Evolutionary conservation across 37 sponge, comb jelly and placozoan species (phyloP), one percentile per base, ranked within the genome.

Genomic region (Lycopodina hypogea): DNA sequence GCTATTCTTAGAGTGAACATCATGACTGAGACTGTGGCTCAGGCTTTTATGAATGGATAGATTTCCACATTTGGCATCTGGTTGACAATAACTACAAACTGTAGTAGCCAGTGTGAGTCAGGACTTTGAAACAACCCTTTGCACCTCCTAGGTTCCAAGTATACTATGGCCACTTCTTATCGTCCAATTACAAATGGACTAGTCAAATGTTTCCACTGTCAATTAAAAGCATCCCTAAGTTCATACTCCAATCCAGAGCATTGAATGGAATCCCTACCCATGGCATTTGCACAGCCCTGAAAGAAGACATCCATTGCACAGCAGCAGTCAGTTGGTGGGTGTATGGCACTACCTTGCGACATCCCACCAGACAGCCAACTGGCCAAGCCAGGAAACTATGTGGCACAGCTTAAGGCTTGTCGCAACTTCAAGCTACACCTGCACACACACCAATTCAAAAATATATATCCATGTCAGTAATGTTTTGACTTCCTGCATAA

Each of bases 291-390:
- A 73, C 87, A 55, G 71, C 87, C 24, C 51, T 86, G 30, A 85
- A 86, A 61, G 80, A 79, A 26, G 91, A 91, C 53, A n/a, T 91
- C 11, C 17, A 28, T 26, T 78, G 73, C 38, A 91, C 80, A 19
- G 72, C 80, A 38, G 87, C 91, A 21, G 91, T n/a, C n/a, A n/a
- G n/a, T n/a, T n/a, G 86, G 72, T 45, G 86, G 76, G 80, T 83
- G 34, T 91, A 91, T 79, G 91, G 91, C 73, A 86, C 87, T 14
- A 91, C 84, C 9, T 71, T 91, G 23, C 63, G 87, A 12, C 84
- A 83, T 42, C 92, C 92, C 1, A 21, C 28, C 33, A 19, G 33
- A 61, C 55, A 69, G 12, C 11, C 71, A 78, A 61, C 42, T 76
- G 38, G 26, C 71, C 1, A 72, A 86, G 73, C 84, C 81, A 0